These are phyloP conservation scores for Hermetia illucens DNA, from an alignment of 1,140 invertebrate genomes.

Conservation along the genomic window DNA sequence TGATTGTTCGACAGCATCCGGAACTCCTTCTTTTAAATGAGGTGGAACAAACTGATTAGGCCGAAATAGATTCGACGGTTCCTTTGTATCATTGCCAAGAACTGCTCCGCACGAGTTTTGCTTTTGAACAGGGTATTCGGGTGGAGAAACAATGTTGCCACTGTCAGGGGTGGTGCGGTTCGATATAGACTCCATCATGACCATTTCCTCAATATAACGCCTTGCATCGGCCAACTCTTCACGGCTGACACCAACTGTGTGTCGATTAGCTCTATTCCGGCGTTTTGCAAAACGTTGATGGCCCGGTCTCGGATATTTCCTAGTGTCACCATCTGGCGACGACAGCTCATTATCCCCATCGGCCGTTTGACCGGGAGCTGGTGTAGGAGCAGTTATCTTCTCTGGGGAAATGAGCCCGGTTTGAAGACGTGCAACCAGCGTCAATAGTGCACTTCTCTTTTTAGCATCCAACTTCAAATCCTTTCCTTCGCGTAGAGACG, in stretches of 20 bases:
- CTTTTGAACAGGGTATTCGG: slow-evolving; percentile 10
- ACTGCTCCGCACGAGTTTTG: slow-evolving; percentile 23
- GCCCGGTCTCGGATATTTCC: slow-evolving; percentile 17
- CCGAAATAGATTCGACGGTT: slow-evolving; percentile 7
- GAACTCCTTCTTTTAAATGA: slow-evolving; percentile 16
- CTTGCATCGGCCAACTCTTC: slow-evolving; percentile 64
- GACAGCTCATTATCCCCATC: slow-evolving; percentile 7
- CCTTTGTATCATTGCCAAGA: no score
- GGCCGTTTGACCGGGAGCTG: slow-evolving; percentile 11
- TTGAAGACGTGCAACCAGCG: slow-evolving; percentile 59
- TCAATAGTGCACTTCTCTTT: slow-evolving; percentile 48
- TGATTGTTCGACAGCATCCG: slow-evolving; percentile 9
- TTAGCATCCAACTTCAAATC: slow-evolving; percentile 33
- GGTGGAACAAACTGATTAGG: slow-evolving; percentile 14
- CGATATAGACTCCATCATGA: slow-evolving; percentile 28
- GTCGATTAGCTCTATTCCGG: slow-evolving; percentile 41
- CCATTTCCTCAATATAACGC: slow-evolving; percentile 51
- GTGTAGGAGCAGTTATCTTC: slow-evolving; percentile 29
- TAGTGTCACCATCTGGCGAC: slow-evolving; percentile 9
- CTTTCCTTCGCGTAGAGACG: slow-evolving; percentile 45
- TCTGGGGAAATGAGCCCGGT: slow-evolving; percentile 43
- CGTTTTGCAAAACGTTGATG: slow-evolving; percentile 28
- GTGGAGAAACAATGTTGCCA: slow-evolving; percentile 8
- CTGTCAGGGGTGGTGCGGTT: slow-evolving; percentile 8
- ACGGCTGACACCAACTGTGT: slow-evolving; percentile 65